Conservation (phyloP, 2,797 vertebrate species). For the Smutsia gigantea region DNA sequence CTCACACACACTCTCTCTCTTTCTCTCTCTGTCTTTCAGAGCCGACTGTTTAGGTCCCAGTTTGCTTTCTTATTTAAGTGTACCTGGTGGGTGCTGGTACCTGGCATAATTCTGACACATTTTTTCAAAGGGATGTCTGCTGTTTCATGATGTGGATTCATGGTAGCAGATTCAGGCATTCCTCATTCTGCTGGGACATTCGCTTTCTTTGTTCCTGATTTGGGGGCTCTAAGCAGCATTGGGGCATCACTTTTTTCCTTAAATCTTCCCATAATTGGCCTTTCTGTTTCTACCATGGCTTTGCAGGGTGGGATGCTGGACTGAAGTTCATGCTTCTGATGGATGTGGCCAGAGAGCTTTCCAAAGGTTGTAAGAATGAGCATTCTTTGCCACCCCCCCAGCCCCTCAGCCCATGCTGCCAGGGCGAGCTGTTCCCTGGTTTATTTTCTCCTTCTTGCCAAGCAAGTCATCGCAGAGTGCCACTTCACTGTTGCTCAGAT, state of each 20-base stretch:
- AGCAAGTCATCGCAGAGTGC: accelerated
- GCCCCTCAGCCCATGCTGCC: accelerated
- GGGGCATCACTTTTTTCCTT: accelerated
- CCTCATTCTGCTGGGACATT: accelerated
- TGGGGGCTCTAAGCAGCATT: accelerated
- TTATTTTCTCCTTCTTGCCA: background rate
- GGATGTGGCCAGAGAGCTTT: background rate
- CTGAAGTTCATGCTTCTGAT: accelerated
- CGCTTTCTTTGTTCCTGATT: background rate
- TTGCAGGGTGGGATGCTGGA: too few species aligned
- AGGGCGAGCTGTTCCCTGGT: accelerated
- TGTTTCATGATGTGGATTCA: accelerated
- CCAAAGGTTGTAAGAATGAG: accelerated
- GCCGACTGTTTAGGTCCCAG: too few species aligned
- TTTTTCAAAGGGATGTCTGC: background rate
- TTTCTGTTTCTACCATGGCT: background rate
- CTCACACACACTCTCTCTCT: background rate
- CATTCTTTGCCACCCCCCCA: too few species aligned
- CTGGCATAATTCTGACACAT: background rate
- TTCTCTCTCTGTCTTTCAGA: too few species aligned
- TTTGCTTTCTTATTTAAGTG: background rate
- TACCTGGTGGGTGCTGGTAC: background rate
- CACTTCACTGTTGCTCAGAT: accelerated
- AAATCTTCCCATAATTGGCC: accelerated
- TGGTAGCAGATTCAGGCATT: accelerated